phyloP scores from a whole-genome alignment of 2,797 vertebrate species.

The Muscicapa comitata region DNA sequence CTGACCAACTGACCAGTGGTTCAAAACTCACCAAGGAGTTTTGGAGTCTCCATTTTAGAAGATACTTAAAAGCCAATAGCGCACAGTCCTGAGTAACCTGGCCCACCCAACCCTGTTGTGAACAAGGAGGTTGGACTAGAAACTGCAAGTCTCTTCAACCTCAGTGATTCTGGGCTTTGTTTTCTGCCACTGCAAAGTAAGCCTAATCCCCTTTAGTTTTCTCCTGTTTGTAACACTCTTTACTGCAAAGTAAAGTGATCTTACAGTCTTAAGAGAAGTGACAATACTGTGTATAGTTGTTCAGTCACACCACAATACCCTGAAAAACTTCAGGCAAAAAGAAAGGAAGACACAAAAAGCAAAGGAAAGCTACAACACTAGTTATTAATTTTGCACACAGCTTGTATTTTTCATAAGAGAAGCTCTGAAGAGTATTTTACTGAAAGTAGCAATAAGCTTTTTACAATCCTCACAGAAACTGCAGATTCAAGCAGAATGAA shows the following conservation, averaged over 20 bases:
- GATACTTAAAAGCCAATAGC: background rate
- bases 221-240: background rate
- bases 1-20: no score
- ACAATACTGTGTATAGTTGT: background rate
- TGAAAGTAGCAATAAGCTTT: background rate
- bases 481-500: background rate
- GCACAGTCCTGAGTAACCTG: background rate
- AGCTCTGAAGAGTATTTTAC: background rate
- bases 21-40: background rate
- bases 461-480: background rate
- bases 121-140: background rate
- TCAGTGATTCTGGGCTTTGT: fast-evolving
- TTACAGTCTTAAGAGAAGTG: background rate
- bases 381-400: background rate
- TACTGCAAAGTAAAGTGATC: background rate
- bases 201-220: background rate
- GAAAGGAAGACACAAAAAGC: background rate
- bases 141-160: background rate
- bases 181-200: background rate
- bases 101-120: background rate
- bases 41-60: background rate
- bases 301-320: background rate
- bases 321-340: background rate
- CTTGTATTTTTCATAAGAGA: background rate
- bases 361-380: background rate